Conservation (phyloP, 2,888 invertebrate species). For the Octonoba sinensis region DNA sequence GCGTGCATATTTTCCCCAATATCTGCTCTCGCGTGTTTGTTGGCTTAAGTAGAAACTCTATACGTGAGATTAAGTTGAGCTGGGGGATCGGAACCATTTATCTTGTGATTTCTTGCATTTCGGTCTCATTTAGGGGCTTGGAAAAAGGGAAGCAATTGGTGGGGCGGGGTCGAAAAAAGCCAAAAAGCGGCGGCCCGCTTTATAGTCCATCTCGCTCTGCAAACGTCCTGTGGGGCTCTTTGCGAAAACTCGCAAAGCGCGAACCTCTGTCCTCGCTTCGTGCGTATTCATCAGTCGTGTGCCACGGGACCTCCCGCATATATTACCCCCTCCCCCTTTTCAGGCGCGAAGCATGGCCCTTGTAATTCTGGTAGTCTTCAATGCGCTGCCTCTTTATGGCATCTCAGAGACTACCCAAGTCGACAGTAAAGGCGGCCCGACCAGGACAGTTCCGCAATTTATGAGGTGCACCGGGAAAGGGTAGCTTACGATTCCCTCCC, state of each 20-base stretch:
- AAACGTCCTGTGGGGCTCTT: conserved; percentile 40
- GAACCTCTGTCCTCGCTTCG: conserved; percentile 60
- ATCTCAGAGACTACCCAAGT: conserved; percentile 57
- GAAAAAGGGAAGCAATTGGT: conserved; percentile 2
- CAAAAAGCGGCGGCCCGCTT: conserved; percentile 61
- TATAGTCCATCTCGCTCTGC: conserved; percentile 57
- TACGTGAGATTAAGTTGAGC: conserved; percentile 34
- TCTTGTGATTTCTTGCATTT: conserved; percentile 45
- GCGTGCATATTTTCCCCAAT: conserved; percentile 58
- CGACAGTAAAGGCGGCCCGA: conserved; percentile 57
- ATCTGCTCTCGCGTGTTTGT: conserved; percentile 8
- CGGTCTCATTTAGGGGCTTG: no score
- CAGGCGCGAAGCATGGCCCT: conserved; percentile 49
- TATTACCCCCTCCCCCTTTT: conserved; percentile 37
- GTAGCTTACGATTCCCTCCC: conserved; percentile 45
- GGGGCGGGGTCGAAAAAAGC: conserved; percentile 52
- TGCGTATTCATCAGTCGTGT: conserved; percentile 52
- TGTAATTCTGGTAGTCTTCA: conserved; percentile 65
- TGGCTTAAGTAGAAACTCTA: conserved; percentile 44
- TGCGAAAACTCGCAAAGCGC: conserved; percentile 55
- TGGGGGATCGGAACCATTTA: conserved; percentile 46
- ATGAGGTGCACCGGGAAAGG: conserved; percentile 61
- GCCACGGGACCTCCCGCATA: conserved; percentile 59
- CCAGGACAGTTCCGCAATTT: conserved; percentile 56
- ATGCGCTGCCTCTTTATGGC: conserved; percentile 63